Conservation (phyloP, 1,140 invertebrate species). For the Bombus terrestris region DNA sequence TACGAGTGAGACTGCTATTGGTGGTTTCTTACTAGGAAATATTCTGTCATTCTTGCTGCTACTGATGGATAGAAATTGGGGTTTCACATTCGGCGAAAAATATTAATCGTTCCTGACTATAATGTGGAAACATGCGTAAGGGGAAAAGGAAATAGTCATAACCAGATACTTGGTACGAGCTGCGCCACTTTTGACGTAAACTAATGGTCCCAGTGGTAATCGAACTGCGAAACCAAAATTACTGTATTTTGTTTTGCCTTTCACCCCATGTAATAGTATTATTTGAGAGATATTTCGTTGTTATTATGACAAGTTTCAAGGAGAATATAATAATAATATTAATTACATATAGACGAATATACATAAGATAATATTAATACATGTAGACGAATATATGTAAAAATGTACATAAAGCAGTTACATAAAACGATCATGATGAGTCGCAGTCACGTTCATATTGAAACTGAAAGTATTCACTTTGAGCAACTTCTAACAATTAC, state of each 20-base stretch:
- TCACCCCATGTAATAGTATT: background rate
- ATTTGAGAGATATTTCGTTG: background rate
- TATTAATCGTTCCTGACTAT: constrained; percentile 12
- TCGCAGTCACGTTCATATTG: too few relatives aligned
- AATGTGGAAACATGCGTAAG: background rate
- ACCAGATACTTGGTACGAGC: background rate
- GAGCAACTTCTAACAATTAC: too few relatives aligned
- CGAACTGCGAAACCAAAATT: background rate
- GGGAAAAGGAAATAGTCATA: constrained; percentile 15
- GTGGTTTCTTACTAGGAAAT: background rate
- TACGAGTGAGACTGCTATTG: background rate
- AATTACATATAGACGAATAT: background rate
- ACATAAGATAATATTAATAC: too few relatives aligned
- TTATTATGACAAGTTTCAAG: background rate
- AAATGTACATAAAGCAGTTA: background rate
- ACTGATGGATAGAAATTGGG: constrained; percentile 7
- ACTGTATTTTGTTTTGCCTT: background rate
- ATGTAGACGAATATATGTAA: background rate
- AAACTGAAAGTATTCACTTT: too few relatives aligned
- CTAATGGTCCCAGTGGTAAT: background rate
- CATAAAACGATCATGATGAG: too few relatives aligned
- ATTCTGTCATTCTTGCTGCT: background rate
- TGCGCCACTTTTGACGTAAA: background rate
- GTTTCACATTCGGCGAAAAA: background rate
- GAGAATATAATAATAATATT: background rate